Evolutionary conservation across 2,113 vertebrate species (phyloP).

Genomic region (Catharus bicknelli): DNA sequence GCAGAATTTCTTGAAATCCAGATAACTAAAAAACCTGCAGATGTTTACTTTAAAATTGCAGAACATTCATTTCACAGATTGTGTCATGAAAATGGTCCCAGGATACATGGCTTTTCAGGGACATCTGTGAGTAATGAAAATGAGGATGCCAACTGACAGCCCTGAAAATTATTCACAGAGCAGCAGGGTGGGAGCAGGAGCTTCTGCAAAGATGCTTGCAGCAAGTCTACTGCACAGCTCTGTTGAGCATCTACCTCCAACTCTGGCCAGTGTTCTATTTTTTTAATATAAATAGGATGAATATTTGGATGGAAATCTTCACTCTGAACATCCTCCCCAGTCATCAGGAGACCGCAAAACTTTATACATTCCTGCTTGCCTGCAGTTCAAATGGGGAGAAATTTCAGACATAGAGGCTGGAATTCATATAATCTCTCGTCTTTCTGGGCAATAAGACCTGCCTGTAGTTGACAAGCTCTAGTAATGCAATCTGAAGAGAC

Average conservation of each 20-base stretch:
- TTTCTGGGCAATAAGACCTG: not conserved
- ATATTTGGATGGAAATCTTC: not conserved
- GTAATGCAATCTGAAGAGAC: not conserved
- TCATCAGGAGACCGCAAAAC: not conserved
- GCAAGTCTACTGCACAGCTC: not conserved
- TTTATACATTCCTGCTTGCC: not conserved
- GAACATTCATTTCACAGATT: conserved; percentile 25
- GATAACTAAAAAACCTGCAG: conserved; percentile 18
- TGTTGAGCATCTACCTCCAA: not conserved
- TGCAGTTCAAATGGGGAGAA: not conserved
- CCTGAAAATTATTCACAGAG: conserved; percentile 1
- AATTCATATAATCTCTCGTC: not conserved
- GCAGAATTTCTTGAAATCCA: conserved; percentile 2
- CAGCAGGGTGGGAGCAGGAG: not conserved
- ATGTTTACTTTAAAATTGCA: conserved; percentile 50
- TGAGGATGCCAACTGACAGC: not conserved
- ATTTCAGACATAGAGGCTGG: not conserved
- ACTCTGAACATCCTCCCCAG: not conserved
- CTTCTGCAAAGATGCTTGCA: not conserved
- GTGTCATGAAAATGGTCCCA: not conserved
- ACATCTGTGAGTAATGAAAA: conserved; percentile 59
- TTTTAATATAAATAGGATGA: not conserved
- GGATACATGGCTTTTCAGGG: conserved; percentile 8
- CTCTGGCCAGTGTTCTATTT: not conserved
- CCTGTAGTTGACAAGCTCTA: not conserved